Base-by-base conservation (phyloP, 1,140 invertebrate species). In the Anagrus nilaparvatae region DNA sequence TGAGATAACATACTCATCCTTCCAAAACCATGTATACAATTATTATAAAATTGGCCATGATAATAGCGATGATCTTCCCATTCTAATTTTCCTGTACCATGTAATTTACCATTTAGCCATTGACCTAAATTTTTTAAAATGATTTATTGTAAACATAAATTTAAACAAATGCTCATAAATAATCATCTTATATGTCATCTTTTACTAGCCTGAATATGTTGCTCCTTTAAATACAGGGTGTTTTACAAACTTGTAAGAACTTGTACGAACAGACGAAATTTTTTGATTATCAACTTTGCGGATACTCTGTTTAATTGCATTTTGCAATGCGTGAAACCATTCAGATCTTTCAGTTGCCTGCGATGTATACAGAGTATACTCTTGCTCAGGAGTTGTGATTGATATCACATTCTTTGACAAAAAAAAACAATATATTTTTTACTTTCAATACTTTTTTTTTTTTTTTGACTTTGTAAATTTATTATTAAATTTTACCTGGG, bases 41-140 rank as follows among this genome's bases (percentile, higher is more conserved):
- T 85, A 49, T 84, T 71, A 35, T 78, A 66, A 60, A 92, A 86
- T 44, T 85, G 78, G 0, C 88, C 89, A 25, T 74, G 75, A 54
- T 88, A 91, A 31, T 75, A 66, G 47, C 76, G 78, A 2, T 85
- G 84, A 68, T 92, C 86, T 5, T 74, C 61, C 83, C 85, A 92
- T 55, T 80, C 76, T 21, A 92, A 58, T 63, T 82, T 81, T 3
- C 88, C 88, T 50, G 72, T 69, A 9, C 87, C 88, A 61, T 92
- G 83, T 47, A 89, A 69, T 53, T 88, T 84, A 3, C 83, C 86
- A 59, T 78, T 79, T 12, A 81, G 60, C 86, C 86, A 91, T 37
- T 77, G 69, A 1, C 82, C 83, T 57, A 21, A 38, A 43, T 27
- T 38, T 44, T 9, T 20, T 29, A 50, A 24, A 18, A 33, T 27